A percentile compares a stretch with the other conserved stretches of the same genome.
phyloP scores from a whole-genome alignment of 2,113 vertebrate genomes.

The Campylorhamphus procurvoides region DNA sequence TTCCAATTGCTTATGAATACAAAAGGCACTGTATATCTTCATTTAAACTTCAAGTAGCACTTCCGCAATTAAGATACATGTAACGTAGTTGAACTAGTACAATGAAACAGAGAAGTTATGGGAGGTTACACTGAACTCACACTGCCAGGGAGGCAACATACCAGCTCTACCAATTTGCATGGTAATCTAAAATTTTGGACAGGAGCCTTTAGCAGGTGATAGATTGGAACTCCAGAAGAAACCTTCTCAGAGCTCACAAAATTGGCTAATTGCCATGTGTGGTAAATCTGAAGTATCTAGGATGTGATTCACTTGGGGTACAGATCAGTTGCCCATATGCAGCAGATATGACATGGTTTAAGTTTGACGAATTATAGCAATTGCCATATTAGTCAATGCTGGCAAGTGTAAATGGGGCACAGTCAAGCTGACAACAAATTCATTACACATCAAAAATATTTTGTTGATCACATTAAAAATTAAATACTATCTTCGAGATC shows the following conservation, averaged over 20 bases:
- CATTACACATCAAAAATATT: neutral
- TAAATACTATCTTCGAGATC: neutral
- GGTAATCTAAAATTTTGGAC: neutral
- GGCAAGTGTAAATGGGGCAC: neutral
- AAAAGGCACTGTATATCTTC: neutral
- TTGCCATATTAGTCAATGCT: neutral
- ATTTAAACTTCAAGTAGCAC: neutral
- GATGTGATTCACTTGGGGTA: neutral
- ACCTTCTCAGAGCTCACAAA: neutral
- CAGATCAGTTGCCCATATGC: neutral
- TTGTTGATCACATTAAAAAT: neutral
- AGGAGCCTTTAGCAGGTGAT: neutral
- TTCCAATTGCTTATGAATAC: neutral
- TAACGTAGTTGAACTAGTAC: neutral
- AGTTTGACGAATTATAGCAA: neutral
- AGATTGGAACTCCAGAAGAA: neutral
- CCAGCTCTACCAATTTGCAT: neutral
- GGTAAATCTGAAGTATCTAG: neutral
- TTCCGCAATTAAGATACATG: neutral
- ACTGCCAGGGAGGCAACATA: neutral
- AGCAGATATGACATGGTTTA: neutral
- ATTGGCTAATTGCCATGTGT: neutral
- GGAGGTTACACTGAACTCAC: neutral
- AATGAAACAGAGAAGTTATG: neutral
- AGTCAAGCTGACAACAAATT: neutral